A percentile compares a stretch with the other conserved stretches of the same genome.
Evolutionary conservation across 2,888 invertebrate genomes (phyloP).

Genomic region (Hydrotaea diabolus): DNA sequence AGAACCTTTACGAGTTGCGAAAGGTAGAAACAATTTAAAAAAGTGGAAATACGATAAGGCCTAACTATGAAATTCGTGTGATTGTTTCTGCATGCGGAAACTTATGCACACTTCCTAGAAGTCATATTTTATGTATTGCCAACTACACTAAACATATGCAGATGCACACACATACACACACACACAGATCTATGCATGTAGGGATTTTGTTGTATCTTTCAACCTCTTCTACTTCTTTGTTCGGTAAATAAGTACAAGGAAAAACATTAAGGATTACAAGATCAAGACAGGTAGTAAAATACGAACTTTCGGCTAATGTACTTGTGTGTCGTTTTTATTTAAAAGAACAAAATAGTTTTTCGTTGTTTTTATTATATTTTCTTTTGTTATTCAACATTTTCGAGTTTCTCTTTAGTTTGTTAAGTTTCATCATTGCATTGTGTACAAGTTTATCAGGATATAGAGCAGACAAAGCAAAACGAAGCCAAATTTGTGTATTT

Average conservation of each 20-base stretch:
- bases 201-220: constrained; percentile 23
- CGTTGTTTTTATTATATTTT: constrained; percentile 33
- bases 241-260: constrained; percentile 51
- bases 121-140: constrained; percentile 51
- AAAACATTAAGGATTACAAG: constrained; percentile 63
- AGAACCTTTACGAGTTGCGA: too few relatives aligned
- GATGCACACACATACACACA: constrained; percentile 32
- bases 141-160: constrained; percentile 20
- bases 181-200: constrained; percentile 6
- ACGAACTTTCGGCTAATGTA: constrained; percentile 64
- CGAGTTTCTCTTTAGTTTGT: constrained; percentile 34
- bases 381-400: constrained; percentile 32
- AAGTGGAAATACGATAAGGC: not conserved
- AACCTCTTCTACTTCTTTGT: constrained; percentile 30
- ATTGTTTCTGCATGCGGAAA: not conserved
- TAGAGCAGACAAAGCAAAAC: constrained; percentile 11
- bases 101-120: constrained; percentile 7
- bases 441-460: constrained; percentile 7
- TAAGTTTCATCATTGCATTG: constrained; percentile 48
- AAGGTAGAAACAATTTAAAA: too few relatives aligned
- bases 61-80: not conserved
- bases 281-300: constrained; percentile 65
- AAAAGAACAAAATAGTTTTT: constrained; percentile 28
- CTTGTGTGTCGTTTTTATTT: constrained; percentile 50
- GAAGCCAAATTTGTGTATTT: constrained; percentile 47